phyloP scores from a whole-genome alignment of 2,797 vertebrate genomes.

The Alfaro cultratus region DNA sequence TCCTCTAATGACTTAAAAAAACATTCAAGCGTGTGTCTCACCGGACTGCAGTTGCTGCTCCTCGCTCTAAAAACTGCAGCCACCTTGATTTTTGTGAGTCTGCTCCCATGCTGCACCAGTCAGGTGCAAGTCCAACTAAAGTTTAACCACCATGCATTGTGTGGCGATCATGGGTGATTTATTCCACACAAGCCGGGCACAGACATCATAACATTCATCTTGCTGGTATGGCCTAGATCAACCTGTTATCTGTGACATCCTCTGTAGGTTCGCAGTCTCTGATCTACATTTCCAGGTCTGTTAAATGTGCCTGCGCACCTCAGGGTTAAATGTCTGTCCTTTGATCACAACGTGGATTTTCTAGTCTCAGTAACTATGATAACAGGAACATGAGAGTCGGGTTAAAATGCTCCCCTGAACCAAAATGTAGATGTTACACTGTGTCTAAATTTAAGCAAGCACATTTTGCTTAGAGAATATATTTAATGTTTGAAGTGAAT shows the following conservation, averaged over 20 bases:
- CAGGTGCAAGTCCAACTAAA: conserved; percentile 44
- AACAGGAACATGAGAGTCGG: background rate
- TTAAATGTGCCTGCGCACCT: conserved; percentile 20
- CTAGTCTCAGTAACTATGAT: conserved; percentile 5
- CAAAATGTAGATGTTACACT: conserved; percentile 1
- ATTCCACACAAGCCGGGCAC: conserved; percentile 31
- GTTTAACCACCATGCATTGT: conserved; percentile 48
- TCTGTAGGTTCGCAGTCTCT: conserved; percentile 45
- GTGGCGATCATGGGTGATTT: conserved; percentile 57
- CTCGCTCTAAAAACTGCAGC: conserved; percentile 48
- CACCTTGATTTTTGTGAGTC: conserved; percentile 46
- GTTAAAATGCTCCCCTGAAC: background rate
- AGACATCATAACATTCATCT: conserved; percentile 63
- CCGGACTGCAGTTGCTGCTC: conserved; percentile 22
- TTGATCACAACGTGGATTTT: conserved; percentile 32
- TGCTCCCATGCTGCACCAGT: conserved; percentile 40
- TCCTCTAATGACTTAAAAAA: conserved; percentile 40
- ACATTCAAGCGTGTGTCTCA: conserved; percentile 34
- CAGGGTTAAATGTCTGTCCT: conserved; percentile 24
- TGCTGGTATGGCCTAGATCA: conserved; percentile 49
- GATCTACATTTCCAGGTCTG: conserved; percentile 36
- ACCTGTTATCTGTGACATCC: conserved; percentile 43
- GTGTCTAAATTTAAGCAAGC: background rate
- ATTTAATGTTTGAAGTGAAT: background rate
- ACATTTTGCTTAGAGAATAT: background rate